Base-by-base conservation (phyloP, 2,797 vertebrate genomes). In the Arctocebus calabarensis region DNA sequence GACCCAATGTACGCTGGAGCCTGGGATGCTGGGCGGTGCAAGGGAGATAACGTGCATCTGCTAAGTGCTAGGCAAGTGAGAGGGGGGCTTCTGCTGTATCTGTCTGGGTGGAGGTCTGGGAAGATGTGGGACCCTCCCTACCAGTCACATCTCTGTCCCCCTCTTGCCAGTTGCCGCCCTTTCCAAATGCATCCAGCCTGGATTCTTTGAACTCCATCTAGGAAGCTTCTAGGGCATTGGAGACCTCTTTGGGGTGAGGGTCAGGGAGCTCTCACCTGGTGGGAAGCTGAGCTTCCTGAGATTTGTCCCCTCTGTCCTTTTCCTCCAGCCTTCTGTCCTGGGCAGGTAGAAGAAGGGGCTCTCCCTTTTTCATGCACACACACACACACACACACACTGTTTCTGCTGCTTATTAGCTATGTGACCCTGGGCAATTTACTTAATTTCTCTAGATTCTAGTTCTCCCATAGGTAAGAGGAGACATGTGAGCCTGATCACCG, bases 71-170 rank as follows among this genome's bases (percentile, higher is more conserved):
- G 84, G 59, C 32, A 1, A 32, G 8, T 14, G 17, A 5, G 78
- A 23, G 20, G 32, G 70, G 2, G 23, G 11, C 13, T 64, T 40
- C 85, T 61, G 43, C 40, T 14, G 62, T 37, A 75, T 77, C 57
- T 34, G n/a, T 32, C 37, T 29, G 68, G 29, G 45, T 29, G 3
- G 81, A 40, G 6, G 20, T 48, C 29, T 13, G 23, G 74, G 59
- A 27, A 37, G 61, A 13, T 7, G n/a, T 20, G 43, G 5, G 0
- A 3, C 3, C 71, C 73, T 20, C n/a, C 22, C 61, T 19, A 55
- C 12, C 5, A 8, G n/a, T 66, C 43, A 17, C 0, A 2, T 12
- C 9, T 34, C 5, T 29, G 2, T 2, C 34, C 5, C 10, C 43
- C 1, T 1, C 43, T 43, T 1, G 0, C 52, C 34, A 10, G 8